phyloP scores from a whole-genome alignment of 2,797 vertebrate genomes.

The Sphenodon punctatus region DNA sequence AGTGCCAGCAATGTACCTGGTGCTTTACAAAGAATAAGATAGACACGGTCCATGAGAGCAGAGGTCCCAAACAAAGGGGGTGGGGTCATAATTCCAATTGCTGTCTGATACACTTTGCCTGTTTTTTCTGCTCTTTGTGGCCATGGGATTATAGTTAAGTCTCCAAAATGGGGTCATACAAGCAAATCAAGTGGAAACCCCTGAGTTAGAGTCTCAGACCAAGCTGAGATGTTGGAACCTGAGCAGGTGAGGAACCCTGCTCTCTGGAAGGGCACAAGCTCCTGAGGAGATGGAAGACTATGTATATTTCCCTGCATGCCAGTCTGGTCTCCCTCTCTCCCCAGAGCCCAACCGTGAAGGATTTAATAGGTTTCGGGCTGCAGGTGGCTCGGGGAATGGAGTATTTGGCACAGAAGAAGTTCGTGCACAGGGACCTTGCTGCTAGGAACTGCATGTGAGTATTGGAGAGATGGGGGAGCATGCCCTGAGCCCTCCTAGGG shows the following conservation, averaged over 20 bases:
- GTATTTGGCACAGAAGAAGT: conserved; percentile 95
- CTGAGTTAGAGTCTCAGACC: too few relatives aligned
- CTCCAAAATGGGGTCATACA: too few relatives aligned
- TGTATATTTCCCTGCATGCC: not conserved
- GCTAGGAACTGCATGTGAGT: conserved; percentile 98
- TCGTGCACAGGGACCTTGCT: conserved; percentile 96
- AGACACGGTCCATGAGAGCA: too few relatives aligned
- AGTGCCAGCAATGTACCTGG: too few relatives aligned
- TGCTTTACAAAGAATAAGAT: too few relatives aligned
- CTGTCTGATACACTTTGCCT: too few relatives aligned
- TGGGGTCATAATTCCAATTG: too few relatives aligned
- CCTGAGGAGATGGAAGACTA: not conserved
- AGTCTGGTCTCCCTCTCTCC: not conserved
- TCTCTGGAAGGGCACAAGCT: not conserved
- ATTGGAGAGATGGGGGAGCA: not conserved
- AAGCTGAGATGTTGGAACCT: too few relatives aligned
- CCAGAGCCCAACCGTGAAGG: conserved; percentile 95
- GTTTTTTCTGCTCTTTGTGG: too few relatives aligned
- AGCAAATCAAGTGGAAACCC: too few relatives aligned
- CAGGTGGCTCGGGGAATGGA: conserved; percentile 97
- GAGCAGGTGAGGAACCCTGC: not conserved
- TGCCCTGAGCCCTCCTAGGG: not conserved
- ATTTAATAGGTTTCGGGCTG: conserved; percentile 93
- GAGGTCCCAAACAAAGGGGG: too few relatives aligned
- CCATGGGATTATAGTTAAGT: too few relatives aligned